Percentiles rank a stretch among this genome's conserved stretches.
Evolutionary conservation across 2,797 vertebrate species (phyloP).

Genomic region (Smutsia gigantea): DNA sequence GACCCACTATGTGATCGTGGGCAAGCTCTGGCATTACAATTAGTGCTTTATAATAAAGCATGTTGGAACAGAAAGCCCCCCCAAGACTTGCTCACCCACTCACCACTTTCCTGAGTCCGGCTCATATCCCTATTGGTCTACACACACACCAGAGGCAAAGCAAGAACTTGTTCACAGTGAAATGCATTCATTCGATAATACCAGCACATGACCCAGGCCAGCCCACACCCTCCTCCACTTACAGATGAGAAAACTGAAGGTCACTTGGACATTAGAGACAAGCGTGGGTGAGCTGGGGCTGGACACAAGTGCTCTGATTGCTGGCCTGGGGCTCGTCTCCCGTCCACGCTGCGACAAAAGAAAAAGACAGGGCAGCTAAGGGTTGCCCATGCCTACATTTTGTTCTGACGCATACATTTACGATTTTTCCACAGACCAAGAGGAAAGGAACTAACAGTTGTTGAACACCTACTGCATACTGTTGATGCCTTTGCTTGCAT

Average conservation of each 20-base stretch:
- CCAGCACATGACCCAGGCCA: neutral
- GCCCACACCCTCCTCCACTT: neutral
- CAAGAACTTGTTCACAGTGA: neutral
- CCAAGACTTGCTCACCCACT: neutral
- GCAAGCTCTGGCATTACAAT: neutral
- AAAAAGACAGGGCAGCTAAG: neutral
- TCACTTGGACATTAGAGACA: neutral
- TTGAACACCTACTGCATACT: neutral
- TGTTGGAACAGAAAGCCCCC: constrained; percentile 11
- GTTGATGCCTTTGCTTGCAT: neutral
- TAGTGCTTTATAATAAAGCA: neutral
- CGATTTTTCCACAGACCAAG: neutral
- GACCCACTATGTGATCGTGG: neutral
- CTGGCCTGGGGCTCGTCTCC: neutral
- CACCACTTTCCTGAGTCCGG: neutral
- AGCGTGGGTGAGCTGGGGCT: neutral
- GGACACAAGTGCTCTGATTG: neutral
- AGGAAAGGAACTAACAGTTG: neutral
- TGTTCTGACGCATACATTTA: neutral
- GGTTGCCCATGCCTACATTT: neutral
- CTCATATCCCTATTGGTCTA: neutral
- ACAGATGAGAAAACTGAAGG: neutral
- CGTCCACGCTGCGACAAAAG: neutral
- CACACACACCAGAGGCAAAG: neutral
- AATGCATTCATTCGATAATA: neutral